Conservation (phyloP, 2,888 invertebrate species). For the Anagyrus pseudococci region DNA sequence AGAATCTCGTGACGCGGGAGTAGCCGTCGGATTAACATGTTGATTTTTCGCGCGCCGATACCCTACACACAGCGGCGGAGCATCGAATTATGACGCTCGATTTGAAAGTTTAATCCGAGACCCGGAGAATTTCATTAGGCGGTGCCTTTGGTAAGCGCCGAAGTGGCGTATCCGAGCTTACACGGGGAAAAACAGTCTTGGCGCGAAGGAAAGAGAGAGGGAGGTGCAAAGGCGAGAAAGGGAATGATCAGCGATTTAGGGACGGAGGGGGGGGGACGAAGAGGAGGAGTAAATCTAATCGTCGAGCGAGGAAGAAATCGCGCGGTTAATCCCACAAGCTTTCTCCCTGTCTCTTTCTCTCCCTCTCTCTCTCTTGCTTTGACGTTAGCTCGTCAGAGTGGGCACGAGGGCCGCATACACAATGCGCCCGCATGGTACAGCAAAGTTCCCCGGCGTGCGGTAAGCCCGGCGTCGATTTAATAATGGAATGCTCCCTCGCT, state of each 20-base stretch:
- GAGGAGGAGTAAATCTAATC: slow-evolving; percentile 26
- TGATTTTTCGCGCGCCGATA: no score
- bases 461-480: slow-evolving; percentile 54
- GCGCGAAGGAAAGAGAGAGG: not conserved
- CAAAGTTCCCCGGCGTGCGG: not conserved
- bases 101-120: no score
- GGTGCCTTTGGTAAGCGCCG: no score
- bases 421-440: slow-evolving; percentile 31
- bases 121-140: no score
- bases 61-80: no score
- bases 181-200: not conserved
- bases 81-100: no score
- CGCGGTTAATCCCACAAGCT: slow-evolving; percentile 32
- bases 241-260: slow-evolving; percentile 1
- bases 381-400: slow-evolving; percentile 29
- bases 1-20: no score
- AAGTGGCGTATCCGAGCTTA: no score
- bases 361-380: slow-evolving; percentile 2
- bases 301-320: slow-evolving; percentile 20
- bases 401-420: slow-evolving; percentile 36
- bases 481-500: no score
- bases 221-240: not conserved
- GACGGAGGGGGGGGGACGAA: not conserved
- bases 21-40: no score
- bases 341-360: no score